Evolutionary conservation across 2,113 vertebrate genomes (phyloP).

Genomic region (Callipepla californica): DNA sequence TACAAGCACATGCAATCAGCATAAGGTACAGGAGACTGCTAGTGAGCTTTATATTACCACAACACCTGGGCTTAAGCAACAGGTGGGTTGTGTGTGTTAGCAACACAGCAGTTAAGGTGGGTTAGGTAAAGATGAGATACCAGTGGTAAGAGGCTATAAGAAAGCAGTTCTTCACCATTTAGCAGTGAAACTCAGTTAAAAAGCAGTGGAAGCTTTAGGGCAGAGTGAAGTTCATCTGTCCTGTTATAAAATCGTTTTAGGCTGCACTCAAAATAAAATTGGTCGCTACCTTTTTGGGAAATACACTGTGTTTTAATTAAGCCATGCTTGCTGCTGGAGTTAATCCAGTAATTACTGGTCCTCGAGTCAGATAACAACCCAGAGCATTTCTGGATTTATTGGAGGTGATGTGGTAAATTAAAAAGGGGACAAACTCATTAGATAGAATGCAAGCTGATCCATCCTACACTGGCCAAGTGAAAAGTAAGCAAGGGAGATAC

Average conservation of each 20-base stretch:
- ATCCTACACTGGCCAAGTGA: not conserved
- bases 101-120: not conserved
- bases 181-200: not conserved
- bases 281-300: constrained; percentile 27
- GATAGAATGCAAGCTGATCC: not conserved
- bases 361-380: constrained; percentile 1
- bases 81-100: not conserved
- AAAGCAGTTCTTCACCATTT: not conserved
- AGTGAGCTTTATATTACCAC: not conserved
- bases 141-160: not conserved
- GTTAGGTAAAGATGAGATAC: not conserved
- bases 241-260: not conserved
- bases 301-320: constrained; percentile 35
- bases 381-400: constrained; percentile 16
- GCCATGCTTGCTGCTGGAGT: not conserved
- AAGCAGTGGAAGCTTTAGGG: not conserved
- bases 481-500: not conserved
- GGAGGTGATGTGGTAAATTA: constrained; percentile 2
- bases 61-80: not conserved
- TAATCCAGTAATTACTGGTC: not conserved
- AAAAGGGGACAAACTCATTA: constrained; percentile 30
- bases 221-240: not conserved
- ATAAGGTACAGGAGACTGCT: not conserved
- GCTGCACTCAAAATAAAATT: not conserved
- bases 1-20: accelerated